Conservation (phyloP, 2,797 vertebrate species). For the Tragopan temminckii region DNA sequence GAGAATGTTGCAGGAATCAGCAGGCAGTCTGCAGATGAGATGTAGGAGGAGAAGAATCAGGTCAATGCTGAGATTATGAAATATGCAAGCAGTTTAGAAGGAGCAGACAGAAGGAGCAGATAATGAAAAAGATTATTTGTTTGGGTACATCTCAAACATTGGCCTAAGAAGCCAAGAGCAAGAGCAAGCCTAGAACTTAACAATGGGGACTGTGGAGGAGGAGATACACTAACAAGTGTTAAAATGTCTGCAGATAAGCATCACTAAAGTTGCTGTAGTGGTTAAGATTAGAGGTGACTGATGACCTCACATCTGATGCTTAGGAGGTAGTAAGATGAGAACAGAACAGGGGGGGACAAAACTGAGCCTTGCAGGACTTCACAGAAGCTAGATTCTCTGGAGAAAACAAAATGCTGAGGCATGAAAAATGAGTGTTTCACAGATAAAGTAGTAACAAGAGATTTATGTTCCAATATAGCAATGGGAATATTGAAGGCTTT, state of each 20-base stretch:
- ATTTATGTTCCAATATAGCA: neutral
- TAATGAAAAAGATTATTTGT: neutral
- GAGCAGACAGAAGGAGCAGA: neutral
- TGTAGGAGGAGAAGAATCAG: neutral
- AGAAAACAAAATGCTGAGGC: neutral
- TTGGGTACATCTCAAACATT: neutral
- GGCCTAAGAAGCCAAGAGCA: fast-evolving
- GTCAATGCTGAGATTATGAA: neutral
- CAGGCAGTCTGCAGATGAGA: neutral
- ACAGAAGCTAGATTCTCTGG: neutral
- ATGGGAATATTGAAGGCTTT: neutral
- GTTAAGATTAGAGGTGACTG: neutral
- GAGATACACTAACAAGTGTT: neutral
- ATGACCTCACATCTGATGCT: neutral
- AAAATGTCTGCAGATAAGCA: neutral
- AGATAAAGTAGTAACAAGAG: neutral
- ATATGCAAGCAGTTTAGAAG: neutral
- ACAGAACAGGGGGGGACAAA: neutral
- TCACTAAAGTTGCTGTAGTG: neutral
- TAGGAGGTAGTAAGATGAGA: neutral
- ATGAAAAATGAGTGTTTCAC: neutral
- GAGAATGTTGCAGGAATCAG: neutral
- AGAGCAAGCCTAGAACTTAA: neutral
- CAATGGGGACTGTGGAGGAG: neutral
- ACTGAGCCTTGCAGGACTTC: neutral